Conservation (phyloP, 1,140 invertebrate species). For the Amyelois transitella region DNA sequence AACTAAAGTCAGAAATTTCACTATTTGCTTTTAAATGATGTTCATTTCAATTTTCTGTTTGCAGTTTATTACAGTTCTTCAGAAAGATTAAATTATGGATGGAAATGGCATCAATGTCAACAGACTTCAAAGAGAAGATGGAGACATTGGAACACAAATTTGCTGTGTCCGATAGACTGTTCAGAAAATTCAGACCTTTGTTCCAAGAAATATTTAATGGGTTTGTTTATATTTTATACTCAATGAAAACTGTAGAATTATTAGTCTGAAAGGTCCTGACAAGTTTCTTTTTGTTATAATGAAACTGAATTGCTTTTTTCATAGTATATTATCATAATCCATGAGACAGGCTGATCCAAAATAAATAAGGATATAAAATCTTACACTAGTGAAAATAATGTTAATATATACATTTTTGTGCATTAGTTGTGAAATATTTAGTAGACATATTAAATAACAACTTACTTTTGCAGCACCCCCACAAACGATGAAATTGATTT, state of each 20-base stretch:
- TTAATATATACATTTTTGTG: too few species aligned
- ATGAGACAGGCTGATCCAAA: too few species aligned
- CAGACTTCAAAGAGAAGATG: slow-evolving; percentile 90
- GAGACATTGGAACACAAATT: slow-evolving; percentile 93
- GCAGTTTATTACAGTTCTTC: slow-evolving; percentile 92
- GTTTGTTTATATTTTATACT: slow-evolving; percentile 14
- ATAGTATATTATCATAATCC: too few species aligned
- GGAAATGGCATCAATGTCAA: slow-evolving; percentile 92
- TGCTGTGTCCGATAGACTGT: slow-evolving; percentile 94
- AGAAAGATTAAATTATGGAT: slow-evolving; percentile 97
- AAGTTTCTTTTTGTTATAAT: too few species aligned
- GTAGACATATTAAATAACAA: background rate
- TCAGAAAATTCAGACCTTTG: slow-evolving; percentile 94
- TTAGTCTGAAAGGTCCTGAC: too few species aligned
- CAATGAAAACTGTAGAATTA: too few species aligned
- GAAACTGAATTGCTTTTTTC: too few species aligned
- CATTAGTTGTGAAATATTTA: background rate
- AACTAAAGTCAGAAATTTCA: too few species aligned
- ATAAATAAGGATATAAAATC: too few species aligned
- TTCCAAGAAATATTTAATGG: slow-evolving; percentile 89
- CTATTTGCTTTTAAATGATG: background rate
- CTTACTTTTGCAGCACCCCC: slow-evolving; percentile 74
- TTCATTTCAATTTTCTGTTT: slow-evolving; percentile 8
- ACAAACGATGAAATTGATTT: slow-evolving; percentile 78
- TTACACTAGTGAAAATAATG: too few species aligned